Conservation (phyloP, 2,888 invertebrate genomes). For the Temnothorax unifasciatus region DNA sequence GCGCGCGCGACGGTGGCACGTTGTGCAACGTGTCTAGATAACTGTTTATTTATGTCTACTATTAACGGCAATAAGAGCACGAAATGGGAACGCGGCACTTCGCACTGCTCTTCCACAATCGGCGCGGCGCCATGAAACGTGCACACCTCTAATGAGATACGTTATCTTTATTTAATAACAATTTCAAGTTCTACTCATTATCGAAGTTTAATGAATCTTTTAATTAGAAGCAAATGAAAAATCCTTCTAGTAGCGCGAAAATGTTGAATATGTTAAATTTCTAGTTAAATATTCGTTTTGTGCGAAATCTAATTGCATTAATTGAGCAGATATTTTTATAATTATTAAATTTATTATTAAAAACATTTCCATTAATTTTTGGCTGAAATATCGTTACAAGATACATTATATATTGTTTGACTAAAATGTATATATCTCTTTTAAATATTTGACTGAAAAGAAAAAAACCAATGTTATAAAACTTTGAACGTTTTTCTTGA, state of each 20-base stretch:
- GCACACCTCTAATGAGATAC: not conserved
- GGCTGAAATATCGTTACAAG: not conserved
- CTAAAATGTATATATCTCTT: not conserved
- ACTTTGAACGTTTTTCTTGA: not conserved
- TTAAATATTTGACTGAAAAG: not conserved
- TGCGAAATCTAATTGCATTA: not conserved
- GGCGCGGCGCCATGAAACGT: not conserved
- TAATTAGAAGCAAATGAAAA: not conserved
- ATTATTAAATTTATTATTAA: not conserved
- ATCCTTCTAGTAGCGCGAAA: not conserved
- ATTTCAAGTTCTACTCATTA: not conserved
- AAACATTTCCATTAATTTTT: not conserved
- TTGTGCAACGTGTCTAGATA: conserved; percentile 49
- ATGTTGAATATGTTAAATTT: not conserved
- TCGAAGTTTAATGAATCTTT: conserved; percentile 1
- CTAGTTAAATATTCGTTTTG: not conserved
- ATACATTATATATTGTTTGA: too few relatives aligned
- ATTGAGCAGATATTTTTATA: not conserved
- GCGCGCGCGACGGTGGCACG: conserved; percentile 19
- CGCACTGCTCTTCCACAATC: not conserved
- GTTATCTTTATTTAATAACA: not conserved
- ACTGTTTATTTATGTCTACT: conserved; percentile 39
- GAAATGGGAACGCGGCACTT: conserved; percentile 19
- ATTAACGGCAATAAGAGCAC: conserved; percentile 40
- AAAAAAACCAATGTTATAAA: not conserved